A percentile compares a stretch with the other conserved stretches of the same genome.
These are phyloP conservation scores for Drymodes brunneopygia DNA, from an alignment of 2,113 vertebrate species.

Conservation along the genomic window DNA sequence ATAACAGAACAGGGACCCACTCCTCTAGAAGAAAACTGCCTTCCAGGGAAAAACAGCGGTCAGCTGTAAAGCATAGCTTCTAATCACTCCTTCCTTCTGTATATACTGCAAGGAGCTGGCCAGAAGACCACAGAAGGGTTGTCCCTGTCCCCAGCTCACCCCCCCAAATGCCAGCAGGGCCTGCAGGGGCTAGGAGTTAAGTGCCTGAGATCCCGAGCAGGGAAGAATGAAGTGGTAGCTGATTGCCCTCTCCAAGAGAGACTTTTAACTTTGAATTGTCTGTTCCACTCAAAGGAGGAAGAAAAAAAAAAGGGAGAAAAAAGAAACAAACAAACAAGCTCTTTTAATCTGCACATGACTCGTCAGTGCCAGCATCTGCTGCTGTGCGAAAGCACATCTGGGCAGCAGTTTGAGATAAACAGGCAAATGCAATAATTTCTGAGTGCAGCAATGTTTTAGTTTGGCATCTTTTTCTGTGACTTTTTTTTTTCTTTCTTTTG, in stretches of 20 bases:
- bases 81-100: not conserved
- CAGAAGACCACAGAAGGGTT: not conserved
- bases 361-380: constrained; percentile 37
- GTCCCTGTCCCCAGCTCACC: not conserved
- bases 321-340: not conserved
- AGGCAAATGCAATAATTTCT: constrained; percentile 32
- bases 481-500: not conserved
- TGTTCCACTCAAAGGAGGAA: not conserved
- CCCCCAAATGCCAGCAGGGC: not conserved
- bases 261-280: not conserved
- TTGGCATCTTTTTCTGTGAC: not conserved
- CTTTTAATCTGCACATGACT: constrained; percentile 18
- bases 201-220: not conserved
- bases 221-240: not conserved
- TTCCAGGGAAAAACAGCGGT: not conserved
- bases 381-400: constrained; percentile 41
- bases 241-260: not conserved
- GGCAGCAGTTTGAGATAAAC: constrained; percentile 56
- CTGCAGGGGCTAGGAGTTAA: not conserved
- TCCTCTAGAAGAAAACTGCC: not conserved
- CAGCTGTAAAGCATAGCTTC: not conserved
- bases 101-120: not conserved
- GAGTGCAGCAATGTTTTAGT: not conserved
- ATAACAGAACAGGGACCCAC: not conserved
- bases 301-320: no score